Conservation (phyloP, 2,888 invertebrate genomes). For the Halocaridina rubra region DNA sequence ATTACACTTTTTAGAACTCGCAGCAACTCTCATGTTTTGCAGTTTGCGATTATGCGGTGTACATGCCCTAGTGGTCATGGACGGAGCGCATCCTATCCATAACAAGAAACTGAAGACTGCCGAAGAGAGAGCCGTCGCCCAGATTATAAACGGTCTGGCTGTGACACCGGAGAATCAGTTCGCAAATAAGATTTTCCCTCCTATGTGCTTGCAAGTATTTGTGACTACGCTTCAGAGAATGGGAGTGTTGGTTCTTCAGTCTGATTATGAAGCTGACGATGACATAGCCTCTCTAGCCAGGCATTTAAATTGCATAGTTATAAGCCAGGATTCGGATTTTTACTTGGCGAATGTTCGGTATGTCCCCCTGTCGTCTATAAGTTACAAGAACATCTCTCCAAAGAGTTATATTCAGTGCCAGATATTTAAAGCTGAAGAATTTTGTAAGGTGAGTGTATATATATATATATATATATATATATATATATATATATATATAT, state of each 20-base stretch:
- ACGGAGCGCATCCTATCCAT: constrained; percentile 75
- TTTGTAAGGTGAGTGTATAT: constrained; percentile 24
- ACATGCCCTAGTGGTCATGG: constrained; percentile 80
- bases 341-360: constrained; percentile 87
- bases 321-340: constrained; percentile 95
- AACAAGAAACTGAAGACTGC: constrained; percentile 78
- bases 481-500: too few species aligned
- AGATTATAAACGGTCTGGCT: constrained; percentile 13
- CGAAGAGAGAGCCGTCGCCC: constrained; percentile 12
- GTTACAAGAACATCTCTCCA: constrained; percentile 7
- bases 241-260: constrained; percentile 74
- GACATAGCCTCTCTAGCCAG: constrained; percentile 86
- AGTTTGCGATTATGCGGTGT: constrained; percentile 77
- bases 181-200: constrained; percentile 18
- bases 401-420: constrained; percentile 48
- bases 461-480: too few species aligned
- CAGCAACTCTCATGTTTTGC: neutral
- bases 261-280: constrained; percentile 90
- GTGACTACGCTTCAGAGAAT: constrained; percentile 21
- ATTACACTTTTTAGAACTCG: too few species aligned
- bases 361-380: constrained; percentile 76
- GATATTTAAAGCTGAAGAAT: constrained; percentile 71
- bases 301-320: constrained; percentile 82
- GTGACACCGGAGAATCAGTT: constrained; percentile 26
- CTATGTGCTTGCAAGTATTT: constrained; percentile 37